Evolutionary conservation across 2,797 vertebrate species (phyloP), one percentile per base, ranked within the genome.

Genomic region (Fratercula arctica): DNA sequence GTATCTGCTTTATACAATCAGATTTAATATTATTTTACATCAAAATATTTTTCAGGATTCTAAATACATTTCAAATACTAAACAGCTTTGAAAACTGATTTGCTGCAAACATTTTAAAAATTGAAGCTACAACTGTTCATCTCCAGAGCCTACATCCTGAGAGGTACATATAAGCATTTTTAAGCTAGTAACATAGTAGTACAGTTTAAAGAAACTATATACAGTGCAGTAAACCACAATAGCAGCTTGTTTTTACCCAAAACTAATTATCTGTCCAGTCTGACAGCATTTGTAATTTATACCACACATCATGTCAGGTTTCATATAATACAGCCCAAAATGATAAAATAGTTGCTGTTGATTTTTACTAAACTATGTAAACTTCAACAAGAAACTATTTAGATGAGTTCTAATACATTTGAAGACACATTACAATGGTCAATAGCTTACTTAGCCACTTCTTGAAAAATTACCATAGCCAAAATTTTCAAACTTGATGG

Each of bases 41-140:
- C 7, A 72, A 56, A 61, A 33, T 50, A 67, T 63, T 72, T 85
- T 85, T 76, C 48, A 72, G 46, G 33, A 60, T 60, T 80, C 57
- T 54, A 75, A 70, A 92, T 68, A 48, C 41, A 53, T 81, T 23
- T 86, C 63, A 84, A 94, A 95, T 92, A 91, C 86, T 77, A 93
- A 96, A 78, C 33, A 84, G 48, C 60, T 93, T 70, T 89, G 77
- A 94, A 96, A 96, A 46, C 82, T 90, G 54, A 73, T 78, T 74
- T 68, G 56, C 75, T 84, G 41, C 59, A 43, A 95, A 89, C 33
- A 54, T 77, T 59, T 54, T 54, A 54, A 86, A 86, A 73, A 82
- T 5, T 12, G 28, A 43, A 60, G 28, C 25, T 73, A 72, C 24
- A 88, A 35, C 18, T 57, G 24, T 73, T 85, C 10, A 63, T 48